These are phyloP conservation scores for Cydia splendana DNA, from an alignment of 1,140 invertebrate species.

Conservation along the genomic window DNA sequence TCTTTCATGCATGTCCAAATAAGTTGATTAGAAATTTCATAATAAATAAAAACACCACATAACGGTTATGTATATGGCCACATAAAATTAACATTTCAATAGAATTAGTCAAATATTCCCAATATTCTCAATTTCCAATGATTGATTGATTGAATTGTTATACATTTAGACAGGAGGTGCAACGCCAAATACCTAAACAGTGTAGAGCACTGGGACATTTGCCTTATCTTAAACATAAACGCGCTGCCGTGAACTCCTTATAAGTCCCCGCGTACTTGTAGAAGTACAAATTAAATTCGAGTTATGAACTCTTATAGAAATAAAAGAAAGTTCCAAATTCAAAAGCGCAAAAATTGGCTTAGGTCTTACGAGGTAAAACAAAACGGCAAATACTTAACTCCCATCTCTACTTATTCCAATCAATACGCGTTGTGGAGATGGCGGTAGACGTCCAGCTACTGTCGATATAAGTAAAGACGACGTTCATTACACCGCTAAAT, in stretches of 20 bases:
- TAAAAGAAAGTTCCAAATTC: no score
- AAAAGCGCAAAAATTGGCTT: no score
- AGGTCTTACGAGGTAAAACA: not conserved
- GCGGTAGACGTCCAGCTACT: slow-evolving; percentile 7
- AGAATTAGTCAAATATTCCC: not conserved
- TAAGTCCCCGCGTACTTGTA: no score
- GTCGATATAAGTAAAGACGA: slow-evolving; percentile 14
- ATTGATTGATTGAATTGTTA: no score
- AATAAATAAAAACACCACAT: not conserved
- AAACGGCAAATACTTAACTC: not conserved
- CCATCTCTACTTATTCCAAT: not conserved
- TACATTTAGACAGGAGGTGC: no score
- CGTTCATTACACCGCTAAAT: slow-evolving; percentile 31
- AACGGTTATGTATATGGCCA: no score
- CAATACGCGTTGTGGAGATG: slow-evolving; percentile 10
- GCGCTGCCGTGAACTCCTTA: not conserved
- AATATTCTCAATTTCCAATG: not conserved
- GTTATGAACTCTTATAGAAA: no score
- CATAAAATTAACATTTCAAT: no score
- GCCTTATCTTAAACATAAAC: not conserved
- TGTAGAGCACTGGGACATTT: not conserved
- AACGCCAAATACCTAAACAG: not conserved
- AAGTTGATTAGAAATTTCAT: slow-evolving; percentile 14
- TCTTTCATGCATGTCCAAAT: slow-evolving; percentile 29
- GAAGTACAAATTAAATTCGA: no score